Conservation (phyloP, 2,113 vertebrate genomes). For the Mesembrinibis cayennensis region DNA sequence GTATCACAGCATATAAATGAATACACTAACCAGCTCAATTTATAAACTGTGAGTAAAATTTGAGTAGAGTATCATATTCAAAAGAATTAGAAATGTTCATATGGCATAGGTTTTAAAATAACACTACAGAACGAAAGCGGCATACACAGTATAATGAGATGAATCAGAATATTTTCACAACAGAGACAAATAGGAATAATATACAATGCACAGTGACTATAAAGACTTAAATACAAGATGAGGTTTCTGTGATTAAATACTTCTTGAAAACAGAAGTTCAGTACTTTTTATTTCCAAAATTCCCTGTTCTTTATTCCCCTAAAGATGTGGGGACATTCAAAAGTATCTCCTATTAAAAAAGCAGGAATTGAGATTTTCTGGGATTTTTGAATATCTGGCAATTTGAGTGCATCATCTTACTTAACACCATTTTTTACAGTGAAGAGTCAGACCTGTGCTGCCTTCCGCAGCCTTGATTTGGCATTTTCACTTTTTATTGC, state of each 20-base stretch:
- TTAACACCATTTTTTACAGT: not conserved
- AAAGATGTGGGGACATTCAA: not conserved
- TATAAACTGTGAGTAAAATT: slow-evolving; percentile 23
- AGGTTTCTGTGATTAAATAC: not conserved
- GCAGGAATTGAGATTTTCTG: not conserved
- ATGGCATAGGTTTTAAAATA: not conserved
- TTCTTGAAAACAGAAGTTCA: not conserved
- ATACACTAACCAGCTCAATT: not conserved
- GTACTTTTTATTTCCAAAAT: not conserved
- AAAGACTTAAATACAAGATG: not conserved
- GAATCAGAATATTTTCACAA: not conserved
- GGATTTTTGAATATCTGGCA: not conserved
- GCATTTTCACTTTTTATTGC: not conserved
- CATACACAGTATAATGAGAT: not conserved
- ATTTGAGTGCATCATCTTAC: not conserved
- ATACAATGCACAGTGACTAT: not conserved
- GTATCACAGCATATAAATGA: not conserved
- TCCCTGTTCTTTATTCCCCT: not conserved
- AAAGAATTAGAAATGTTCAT: not conserved
- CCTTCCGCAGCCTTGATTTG: not conserved
- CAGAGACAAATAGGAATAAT: not conserved
- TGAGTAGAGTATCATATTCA: not conserved
- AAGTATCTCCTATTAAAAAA: not conserved
- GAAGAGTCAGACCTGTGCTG: not conserved
- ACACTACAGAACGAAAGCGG: not conserved